Evolutionary conservation across 2,888 invertebrate species (phyloP).

Genomic region (Sesamia inferens): DNA sequence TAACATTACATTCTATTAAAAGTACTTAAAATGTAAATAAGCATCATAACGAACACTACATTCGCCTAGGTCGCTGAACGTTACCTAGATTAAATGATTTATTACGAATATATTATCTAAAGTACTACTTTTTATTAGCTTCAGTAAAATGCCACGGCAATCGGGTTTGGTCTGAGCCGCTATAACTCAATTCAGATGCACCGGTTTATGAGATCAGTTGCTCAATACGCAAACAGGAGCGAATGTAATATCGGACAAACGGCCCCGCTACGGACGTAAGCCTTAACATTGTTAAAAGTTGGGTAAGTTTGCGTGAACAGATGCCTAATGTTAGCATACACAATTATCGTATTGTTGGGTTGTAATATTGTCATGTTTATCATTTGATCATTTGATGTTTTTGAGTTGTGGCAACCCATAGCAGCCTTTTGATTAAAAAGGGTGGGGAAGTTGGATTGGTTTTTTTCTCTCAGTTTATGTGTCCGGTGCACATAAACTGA

Average conservation of each 20-base stretch:
- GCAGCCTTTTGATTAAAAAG: too few species aligned
- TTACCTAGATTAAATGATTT: constrained; percentile 16
- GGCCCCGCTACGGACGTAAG: constrained; percentile 7
- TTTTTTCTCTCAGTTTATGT: neutral
- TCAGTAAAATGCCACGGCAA: constrained; percentile 36
- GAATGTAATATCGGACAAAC: constrained; percentile 9
- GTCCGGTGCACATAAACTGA: too few species aligned
- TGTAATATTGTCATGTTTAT: too few species aligned
- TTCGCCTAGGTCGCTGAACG: neutral
- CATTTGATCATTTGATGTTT: too few species aligned
- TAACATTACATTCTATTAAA: constrained; percentile 4
- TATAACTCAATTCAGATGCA: constrained; percentile 29
- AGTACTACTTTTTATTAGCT: neutral
- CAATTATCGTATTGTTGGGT: too few species aligned
- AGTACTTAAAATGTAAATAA: constrained; percentile 13
- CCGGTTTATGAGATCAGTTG: constrained; percentile 27
- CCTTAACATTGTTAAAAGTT: constrained; percentile 25
- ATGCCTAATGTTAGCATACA: constrained; percentile 15
- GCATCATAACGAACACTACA: neutral
- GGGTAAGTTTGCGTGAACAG: constrained; percentile 30
- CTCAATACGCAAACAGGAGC: constrained; percentile 24
- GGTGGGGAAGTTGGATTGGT: too few species aligned
- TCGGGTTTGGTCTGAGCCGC: constrained; percentile 5
- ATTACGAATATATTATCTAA: constrained; percentile 5
- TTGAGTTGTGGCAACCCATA: too few species aligned